phyloP scores from a whole-genome alignment of 2,888 invertebrate genomes.

The Agriopis leucophaearia region DNA sequence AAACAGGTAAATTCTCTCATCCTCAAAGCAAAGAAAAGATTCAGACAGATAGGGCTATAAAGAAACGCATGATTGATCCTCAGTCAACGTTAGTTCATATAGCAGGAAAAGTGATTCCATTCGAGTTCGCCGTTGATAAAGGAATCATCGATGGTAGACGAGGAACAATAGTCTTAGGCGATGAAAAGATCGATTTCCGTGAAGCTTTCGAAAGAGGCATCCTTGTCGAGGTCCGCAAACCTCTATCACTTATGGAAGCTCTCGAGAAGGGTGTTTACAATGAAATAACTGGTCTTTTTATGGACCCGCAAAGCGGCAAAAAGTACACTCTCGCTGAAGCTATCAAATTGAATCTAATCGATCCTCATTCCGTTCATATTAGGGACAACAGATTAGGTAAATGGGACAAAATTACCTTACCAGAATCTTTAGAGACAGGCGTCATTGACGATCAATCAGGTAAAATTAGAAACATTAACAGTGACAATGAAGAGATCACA shows the following conservation, averaged over 20 bases:
- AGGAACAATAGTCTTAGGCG: constrained; percentile 89
- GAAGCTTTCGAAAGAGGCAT: constrained; percentile 95
- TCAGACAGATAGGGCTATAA: constrained; percentile 93
- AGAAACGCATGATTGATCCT: constrained; percentile 93
- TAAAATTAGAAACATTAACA: constrained; percentile 89
- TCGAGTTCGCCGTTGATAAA: constrained; percentile 92
- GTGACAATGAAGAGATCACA: constrained; percentile 89
- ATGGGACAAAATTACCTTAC: constrained; percentile 92
- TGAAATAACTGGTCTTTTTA: constrained; percentile 91
- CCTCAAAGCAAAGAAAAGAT: constrained; percentile 93
- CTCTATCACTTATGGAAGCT: constrained; percentile 93
- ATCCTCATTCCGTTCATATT: constrained; percentile 93
- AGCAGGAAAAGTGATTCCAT: constrained; percentile 92
- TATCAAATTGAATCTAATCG: constrained; percentile 92
- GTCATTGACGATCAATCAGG: constrained; percentile 91
- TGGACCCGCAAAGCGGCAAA: constrained; percentile 93
- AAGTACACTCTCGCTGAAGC: constrained; percentile 94
- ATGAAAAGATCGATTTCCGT: constrained; percentile 90
- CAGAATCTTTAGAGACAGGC: constrained; percentile 91
- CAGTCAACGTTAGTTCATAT: constrained; percentile 94
- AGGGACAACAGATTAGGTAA: constrained; percentile 92
- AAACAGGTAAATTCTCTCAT: constrained; percentile 93
- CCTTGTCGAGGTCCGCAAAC: constrained; percentile 92
- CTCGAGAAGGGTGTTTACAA: constrained; percentile 93
- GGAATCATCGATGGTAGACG: constrained; percentile 91